Evolutionary conservation across 2,888 invertebrate genomes (phyloP), one percentile per base, ranked within the genome.

Genomic region (Antheraea yamamai): DNA sequence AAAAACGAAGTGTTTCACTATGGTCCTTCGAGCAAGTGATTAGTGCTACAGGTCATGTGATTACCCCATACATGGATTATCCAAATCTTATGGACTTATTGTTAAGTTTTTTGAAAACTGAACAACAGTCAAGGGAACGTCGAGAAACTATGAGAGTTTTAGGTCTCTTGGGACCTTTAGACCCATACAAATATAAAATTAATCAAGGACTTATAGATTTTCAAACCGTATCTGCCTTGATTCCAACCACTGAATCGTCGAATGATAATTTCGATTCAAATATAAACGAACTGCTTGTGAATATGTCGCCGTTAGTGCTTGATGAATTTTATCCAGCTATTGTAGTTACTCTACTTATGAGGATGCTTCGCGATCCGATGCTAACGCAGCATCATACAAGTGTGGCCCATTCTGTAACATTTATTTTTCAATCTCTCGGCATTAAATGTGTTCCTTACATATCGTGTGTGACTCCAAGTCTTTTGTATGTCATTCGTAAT

Each of bases 311-410:
- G 0, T 95, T 96, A 68, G 96, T 97, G 23, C 94, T 99, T 74
- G 99, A 99, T 82, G 99, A 99, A 90, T 99, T 99, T 92, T 99
- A 99, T 93, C 98, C 99, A 14, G 99, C 99, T 0, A 98, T 99
- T 78, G 99, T 99, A 1, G 98, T 99, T 76, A 98, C 98, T 0
- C 98, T 98, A 0, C 95, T 99, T 52, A 98, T 99, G 98, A 96
- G 97, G 81, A 99, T 99, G 76, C 96, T 99, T 58, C 96, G 98
- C 0, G 99, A 99, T 91, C 98, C 98, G 0, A 97, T 98, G 10
- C 92, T 99, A 39, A 96, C 97, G 6, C 98, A 98, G 83, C 98
- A 99, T 87, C 99, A 99, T 87, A 98, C 98, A 0, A 98, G 98
- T 94, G 99, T 99, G 0, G 98, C 99, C 0, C 98, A 98, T 94